Evolutionary conservation across 2,113 vertebrate genomes (phyloP).

Genomic region (Silurus glanis): DNA sequence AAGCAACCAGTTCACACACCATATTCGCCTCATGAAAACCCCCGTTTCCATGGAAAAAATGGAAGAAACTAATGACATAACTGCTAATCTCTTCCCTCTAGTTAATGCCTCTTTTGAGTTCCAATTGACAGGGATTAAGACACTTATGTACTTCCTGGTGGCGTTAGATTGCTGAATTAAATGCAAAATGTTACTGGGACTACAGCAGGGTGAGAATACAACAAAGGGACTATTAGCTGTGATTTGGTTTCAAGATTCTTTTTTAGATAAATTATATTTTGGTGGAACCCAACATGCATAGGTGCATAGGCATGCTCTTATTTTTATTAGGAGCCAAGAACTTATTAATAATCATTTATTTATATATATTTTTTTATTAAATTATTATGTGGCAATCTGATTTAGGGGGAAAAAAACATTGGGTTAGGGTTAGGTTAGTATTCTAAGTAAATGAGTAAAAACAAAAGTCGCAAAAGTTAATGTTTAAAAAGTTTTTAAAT

Average conservation of each 20-base stretch:
- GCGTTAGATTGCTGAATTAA: neutral
- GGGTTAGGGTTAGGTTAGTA: neutral
- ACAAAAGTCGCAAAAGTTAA: too few relatives aligned
- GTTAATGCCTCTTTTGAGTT: conserved; percentile 1
- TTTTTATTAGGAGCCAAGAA: too few relatives aligned
- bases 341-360: too few relatives aligned
- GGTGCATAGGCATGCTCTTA: neutral
- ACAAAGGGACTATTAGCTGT: neutral
- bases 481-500: too few relatives aligned
- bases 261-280: neutral
- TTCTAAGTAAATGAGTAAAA: too few relatives aligned
- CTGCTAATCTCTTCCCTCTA: neutral
- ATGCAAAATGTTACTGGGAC: neutral
- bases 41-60: conserved; percentile 10
- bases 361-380: too few relatives aligned
- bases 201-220: neutral
- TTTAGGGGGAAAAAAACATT: too few relatives aligned
- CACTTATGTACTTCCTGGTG: neutral
- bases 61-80: conserved; percentile 12
- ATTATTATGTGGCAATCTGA: too few relatives aligned
- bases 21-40: conserved; percentile 31
- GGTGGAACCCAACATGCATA: neutral
- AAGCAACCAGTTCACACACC: conserved; percentile 24
- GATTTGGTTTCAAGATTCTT: neutral
- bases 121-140: conserved; percentile 2